These are phyloP conservation scores for Drosophila meridiana DNA, from an alignment of 2,888 invertebrate species.

Conservation along the genomic window DNA sequence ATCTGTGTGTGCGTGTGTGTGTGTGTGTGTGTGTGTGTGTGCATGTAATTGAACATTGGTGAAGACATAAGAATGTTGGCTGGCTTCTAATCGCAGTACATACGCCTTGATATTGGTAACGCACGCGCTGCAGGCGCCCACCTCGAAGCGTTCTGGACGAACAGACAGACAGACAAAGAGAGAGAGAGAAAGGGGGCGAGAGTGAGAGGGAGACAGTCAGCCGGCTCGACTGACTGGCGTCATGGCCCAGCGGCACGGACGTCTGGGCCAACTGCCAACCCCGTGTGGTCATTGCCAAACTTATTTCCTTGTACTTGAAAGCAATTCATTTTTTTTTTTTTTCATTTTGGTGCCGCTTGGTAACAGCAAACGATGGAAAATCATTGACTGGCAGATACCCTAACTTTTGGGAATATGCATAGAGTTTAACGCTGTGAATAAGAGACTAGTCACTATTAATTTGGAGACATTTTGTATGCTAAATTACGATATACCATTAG, in stretches of 20 bases:
- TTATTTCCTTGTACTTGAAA: constrained; percentile 71
- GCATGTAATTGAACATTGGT: constrained; percentile 29
- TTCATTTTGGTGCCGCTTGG: constrained; percentile 7
- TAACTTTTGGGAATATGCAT: not conserved
- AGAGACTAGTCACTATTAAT: too few relatives aligned
- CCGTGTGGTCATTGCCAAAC: constrained; percentile 69
- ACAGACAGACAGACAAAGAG: constrained; percentile 8
- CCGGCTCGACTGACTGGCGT: constrained; percentile 50
- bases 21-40: not conserved
- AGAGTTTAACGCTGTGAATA: too few relatives aligned
- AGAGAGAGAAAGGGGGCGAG: not conserved
- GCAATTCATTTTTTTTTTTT: constrained; percentile 55
- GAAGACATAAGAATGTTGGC: constrained; percentile 74
- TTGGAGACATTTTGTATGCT: too few relatives aligned
- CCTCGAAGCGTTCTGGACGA: constrained; percentile 28
- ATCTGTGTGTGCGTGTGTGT: constrained; percentile 8
- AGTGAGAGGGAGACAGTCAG: constrained; percentile 5
- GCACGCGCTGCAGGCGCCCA: constrained; percentile 55
- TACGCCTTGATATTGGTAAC: constrained; percentile 56
- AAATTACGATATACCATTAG: too few relatives aligned
- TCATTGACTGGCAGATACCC: constrained; percentile 1
- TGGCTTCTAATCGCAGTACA: constrained; percentile 52
- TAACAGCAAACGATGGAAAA: constrained; percentile 37
- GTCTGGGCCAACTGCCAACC: constrained; percentile 33
- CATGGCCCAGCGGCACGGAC: constrained; percentile 36